phyloP scores from a whole-genome alignment of 2,113 vertebrate genomes.

The Castor canadensis region DNA sequence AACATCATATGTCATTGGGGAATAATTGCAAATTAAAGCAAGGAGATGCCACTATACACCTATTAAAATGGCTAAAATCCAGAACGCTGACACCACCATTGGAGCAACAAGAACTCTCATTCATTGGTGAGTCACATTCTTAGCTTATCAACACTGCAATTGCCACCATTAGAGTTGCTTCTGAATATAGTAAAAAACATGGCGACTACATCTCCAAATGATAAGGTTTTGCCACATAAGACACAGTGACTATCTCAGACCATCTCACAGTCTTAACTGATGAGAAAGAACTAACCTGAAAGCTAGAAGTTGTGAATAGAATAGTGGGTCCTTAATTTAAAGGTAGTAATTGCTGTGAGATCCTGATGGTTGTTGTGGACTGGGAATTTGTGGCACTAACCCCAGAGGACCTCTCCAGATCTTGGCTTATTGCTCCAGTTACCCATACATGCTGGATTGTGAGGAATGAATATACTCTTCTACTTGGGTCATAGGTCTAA shows the following conservation, averaged over 20 bases:
- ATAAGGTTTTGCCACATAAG: not conserved
- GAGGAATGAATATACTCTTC: not conserved
- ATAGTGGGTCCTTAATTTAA: not conserved
- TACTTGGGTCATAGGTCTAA: not conserved
- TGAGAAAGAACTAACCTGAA: not conserved
- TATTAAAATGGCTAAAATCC: too few species aligned
- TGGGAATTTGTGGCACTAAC: not conserved
- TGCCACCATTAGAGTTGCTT: not conserved
- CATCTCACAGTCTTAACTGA: not conserved
- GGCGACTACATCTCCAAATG: not conserved
- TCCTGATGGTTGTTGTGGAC: not conserved
- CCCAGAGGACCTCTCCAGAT: not conserved
- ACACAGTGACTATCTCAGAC: not conserved
- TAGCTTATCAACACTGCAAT: not conserved
- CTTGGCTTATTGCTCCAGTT: not conserved
- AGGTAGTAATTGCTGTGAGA: not conserved
- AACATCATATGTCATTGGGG: too few species aligned
- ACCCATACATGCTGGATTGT: not conserved
- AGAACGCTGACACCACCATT: not conserved
- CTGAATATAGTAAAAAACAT: not conserved
- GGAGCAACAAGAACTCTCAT: not conserved
- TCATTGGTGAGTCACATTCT: not conserved
- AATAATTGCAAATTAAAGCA: too few species aligned
- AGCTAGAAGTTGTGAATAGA: not conserved
- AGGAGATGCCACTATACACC: too few species aligned